These are phyloP conservation scores for Hippocampus kuda DNA, from an alignment of 2,797 vertebrate genomes.

Conservation along the genomic window DNA sequence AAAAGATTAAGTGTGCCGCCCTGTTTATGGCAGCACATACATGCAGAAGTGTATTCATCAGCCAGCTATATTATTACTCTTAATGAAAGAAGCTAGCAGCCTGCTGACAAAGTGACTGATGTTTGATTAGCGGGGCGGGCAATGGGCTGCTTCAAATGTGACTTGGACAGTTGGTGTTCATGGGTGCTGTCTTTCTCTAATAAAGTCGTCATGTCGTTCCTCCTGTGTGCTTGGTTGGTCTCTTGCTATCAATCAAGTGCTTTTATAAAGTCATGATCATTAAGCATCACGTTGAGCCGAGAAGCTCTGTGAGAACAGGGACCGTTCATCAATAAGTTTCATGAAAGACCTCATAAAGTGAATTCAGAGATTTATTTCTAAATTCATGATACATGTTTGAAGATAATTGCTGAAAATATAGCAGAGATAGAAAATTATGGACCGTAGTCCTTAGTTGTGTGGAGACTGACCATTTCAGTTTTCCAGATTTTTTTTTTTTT, in stretches of 20 bases:
- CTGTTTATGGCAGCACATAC: slow-evolving; percentile 51
- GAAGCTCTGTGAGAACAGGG: slow-evolving; percentile 49
- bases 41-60: slow-evolving; percentile 79
- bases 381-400: neutral
- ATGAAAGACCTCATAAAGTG: slow-evolving; percentile 44
- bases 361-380: neutral
- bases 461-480: neutral
- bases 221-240: slow-evolving; percentile 61
- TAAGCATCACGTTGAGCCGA: slow-evolving; percentile 69
- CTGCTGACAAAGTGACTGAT: slow-evolving; percentile 88
- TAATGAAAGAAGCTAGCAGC: slow-evolving; percentile 82
- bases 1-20: slow-evolving; percentile 70
- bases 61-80: slow-evolving; percentile 79
- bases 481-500: too few relatives aligned
- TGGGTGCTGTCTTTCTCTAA: slow-evolving; percentile 66
- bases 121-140: slow-evolving; percentile 75
- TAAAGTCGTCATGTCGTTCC: slow-evolving; percentile 79
- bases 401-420: neutral
- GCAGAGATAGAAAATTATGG: neutral
- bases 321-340: slow-evolving; percentile 65
- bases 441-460: neutral
- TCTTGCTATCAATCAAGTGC: slow-evolving; percentile 77
- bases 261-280: slow-evolving; percentile 83
- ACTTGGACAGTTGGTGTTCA: slow-evolving; percentile 51
- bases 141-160: slow-evolving; percentile 52